A percentile compares a stretch with the other conserved stretches of the same genome.
Evolutionary conservation across 2,888 invertebrate genomes (phyloP).

Genomic region (Metacarcinus magister): DNA sequence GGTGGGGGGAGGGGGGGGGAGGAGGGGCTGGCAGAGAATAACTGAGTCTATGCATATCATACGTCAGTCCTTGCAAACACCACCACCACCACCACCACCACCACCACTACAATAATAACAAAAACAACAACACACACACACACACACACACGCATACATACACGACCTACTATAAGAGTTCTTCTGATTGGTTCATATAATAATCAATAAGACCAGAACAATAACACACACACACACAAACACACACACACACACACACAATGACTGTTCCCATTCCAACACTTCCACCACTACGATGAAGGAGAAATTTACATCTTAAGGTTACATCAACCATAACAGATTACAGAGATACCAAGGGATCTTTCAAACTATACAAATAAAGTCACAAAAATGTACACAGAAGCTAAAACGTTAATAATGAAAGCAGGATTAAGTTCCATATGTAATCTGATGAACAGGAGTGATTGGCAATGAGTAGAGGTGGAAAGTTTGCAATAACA

Average conservation of each 20-base stretch:
- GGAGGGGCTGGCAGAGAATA: background rate
- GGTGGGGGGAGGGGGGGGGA: background rate
- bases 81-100: background rate
- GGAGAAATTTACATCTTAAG: background rate
- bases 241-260: constrained; percentile 17
- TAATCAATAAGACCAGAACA: no score
- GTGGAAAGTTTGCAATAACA: background rate
- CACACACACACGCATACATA: no score
- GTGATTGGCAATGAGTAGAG: background rate
- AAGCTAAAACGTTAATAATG: background rate
- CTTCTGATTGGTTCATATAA: no score
- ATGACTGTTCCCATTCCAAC: background rate
- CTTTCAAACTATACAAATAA: background rate
- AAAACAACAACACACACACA: no score
- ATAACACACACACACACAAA: background rate
- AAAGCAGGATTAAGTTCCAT: background rate
- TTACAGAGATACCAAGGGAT: background rate
- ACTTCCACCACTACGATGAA: background rate
- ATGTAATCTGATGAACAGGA: background rate
- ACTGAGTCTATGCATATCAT: background rate
- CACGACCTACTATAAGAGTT: no score
- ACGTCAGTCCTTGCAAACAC: background rate
- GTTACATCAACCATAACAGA: background rate
- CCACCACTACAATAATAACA: no score
- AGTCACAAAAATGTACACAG: background rate